Evolutionary conservation across 2,113 vertebrate species (phyloP).

Genomic region (Marmota flaviventris): DNA sequence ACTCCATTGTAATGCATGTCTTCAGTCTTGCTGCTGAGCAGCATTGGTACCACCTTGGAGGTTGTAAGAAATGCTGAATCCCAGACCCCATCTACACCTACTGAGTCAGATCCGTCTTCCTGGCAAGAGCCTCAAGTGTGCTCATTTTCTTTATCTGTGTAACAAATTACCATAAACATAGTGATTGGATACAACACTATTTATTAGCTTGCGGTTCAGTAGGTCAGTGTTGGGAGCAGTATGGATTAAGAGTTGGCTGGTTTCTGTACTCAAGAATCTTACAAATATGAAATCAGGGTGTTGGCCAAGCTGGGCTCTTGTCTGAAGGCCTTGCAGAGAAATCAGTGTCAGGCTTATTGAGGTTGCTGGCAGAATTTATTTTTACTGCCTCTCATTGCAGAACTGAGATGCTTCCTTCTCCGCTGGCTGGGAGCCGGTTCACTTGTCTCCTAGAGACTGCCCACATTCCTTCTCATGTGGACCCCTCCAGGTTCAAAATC

Average conservation of each 20-base stretch:
- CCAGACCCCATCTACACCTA: not conserved
- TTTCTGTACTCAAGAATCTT: not conserved
- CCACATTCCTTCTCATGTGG: rapidly evolving
- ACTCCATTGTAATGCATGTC: not conserved
- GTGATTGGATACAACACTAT: not conserved
- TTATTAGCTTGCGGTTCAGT: not conserved
- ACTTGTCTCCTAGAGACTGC: too few species aligned
- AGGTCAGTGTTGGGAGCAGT: not conserved
- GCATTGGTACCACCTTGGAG: not conserved
- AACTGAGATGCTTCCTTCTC: not conserved
- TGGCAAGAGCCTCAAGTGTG: not conserved
- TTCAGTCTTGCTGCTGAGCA: not conserved
- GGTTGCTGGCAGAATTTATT: not conserved
- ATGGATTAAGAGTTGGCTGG: not conserved
- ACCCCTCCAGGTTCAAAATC: not conserved
- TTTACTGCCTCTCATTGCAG: not conserved
- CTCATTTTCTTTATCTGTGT: not conserved
- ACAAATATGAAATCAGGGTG: not conserved
- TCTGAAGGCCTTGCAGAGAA: not conserved
- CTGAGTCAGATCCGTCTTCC: not conserved
- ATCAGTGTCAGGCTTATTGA: not conserved
- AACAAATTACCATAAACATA: not conserved
- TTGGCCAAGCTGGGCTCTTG: not conserved
- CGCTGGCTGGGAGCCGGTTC: not conserved
- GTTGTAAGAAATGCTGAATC: not conserved